Evolutionary conservation across 2,113 vertebrate species (phyloP).

Genomic region (Symphodus melops): DNA sequence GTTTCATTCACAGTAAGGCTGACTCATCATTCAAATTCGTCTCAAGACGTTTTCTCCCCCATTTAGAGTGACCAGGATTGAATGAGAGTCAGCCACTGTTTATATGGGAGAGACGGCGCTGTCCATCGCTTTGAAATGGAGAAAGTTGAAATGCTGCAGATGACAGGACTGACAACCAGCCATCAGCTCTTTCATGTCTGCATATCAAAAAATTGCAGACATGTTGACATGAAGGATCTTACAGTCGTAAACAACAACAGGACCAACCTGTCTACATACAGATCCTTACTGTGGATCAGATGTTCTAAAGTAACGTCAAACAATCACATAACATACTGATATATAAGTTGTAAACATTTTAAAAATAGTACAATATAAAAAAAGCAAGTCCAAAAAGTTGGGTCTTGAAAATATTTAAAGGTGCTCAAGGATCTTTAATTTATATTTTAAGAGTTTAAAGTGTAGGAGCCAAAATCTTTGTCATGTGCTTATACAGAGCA

Average conservation of each 20-base stretch:
- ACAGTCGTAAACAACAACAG: neutral
- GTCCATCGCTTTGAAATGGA: slow-evolving; percentile 40
- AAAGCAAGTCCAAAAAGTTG: neutral
- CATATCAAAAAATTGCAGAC: slow-evolving; percentile 18
- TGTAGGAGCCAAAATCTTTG: no score
- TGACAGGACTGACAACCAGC: slow-evolving; percentile 38
- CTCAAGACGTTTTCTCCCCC: slow-evolving; percentile 32
- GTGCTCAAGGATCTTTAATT: no score
- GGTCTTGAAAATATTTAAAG: neutral
- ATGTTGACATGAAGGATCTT: slow-evolving; percentile 16
- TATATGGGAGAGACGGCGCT: slow-evolving; percentile 23
- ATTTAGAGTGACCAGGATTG: slow-evolving; percentile 18
- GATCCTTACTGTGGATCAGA: neutral
- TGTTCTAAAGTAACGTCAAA: no score
- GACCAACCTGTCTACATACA: neutral
- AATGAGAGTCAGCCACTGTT: slow-evolving; percentile 34
- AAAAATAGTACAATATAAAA: neutral
- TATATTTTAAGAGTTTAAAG: no score
- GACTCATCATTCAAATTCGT: slow-evolving; percentile 31
- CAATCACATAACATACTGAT: no score
- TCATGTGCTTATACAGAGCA: no score
- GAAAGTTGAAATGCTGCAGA: slow-evolving; percentile 23
- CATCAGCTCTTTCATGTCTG: slow-evolving; percentile 39
- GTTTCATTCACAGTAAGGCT: slow-evolving; percentile 41
- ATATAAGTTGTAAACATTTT: no score